Evolutionary conservation across 2,797 vertebrate species (phyloP).

Genomic region (Chelmon rostratus): DNA sequence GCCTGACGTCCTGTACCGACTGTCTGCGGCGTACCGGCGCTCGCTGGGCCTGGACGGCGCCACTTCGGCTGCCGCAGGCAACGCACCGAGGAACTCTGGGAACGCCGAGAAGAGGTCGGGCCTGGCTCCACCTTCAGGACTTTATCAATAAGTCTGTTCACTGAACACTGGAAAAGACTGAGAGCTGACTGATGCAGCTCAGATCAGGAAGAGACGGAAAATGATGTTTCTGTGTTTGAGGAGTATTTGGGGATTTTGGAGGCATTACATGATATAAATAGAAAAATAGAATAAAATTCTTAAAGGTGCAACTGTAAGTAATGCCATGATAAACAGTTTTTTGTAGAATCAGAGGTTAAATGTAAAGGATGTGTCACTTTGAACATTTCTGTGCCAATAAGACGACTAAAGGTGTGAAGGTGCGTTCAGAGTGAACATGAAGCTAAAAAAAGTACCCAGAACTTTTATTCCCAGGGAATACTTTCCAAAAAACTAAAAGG

Average conservation of each 20-base stretch:
- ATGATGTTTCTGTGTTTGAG: not conserved
- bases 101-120: slow-evolving; percentile 52
- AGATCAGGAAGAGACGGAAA: not conserved
- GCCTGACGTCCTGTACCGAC: slow-evolving; percentile 89
- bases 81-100: slow-evolving; percentile 44
- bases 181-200: slow-evolving; percentile 9
- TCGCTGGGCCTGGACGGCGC: slow-evolving; percentile 85
- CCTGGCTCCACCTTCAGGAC: slow-evolving; percentile 21
- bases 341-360: not conserved
- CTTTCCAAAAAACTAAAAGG: too few relatives aligned
- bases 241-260: not conserved
- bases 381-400: not conserved
- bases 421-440: not conserved
- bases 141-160: slow-evolving; percentile 29
- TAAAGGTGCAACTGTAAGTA: slow-evolving; percentile 21
- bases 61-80: not conserved
- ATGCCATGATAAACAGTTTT: not conserved
- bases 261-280: slow-evolving; percentile 19
- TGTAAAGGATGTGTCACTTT: slow-evolving; percentile 5
- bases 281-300: not conserved
- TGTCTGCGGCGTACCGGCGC: slow-evolving; percentile 88
- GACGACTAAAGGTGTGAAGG: not conserved
- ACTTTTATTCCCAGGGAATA: too few relatives aligned
- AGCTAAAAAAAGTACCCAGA: not conserved
- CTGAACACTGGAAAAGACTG: slow-evolving; percentile 54